Percentiles rank a stretch among this genome's conserved stretches.
phyloP scores from a whole-genome alignment of 2,113 vertebrate genomes.

The Proteles cristata region DNA sequence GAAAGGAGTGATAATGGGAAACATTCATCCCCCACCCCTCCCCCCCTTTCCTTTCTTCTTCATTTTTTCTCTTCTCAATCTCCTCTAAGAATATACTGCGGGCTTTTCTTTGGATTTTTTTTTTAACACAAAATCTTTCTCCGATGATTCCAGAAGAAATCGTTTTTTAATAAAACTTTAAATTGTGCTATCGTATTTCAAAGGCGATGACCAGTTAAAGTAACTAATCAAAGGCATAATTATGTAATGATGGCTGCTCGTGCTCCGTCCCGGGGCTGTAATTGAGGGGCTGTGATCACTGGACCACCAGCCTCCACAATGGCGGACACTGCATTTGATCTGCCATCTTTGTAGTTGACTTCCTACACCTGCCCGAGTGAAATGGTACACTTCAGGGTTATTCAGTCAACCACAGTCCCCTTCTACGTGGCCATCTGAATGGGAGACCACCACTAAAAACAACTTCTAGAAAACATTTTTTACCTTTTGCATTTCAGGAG shows the following conservation, averaged over 20 bases:
- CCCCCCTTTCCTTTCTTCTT: not conserved
- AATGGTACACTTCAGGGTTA: slow-evolving; percentile 22
- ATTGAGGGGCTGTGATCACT: slow-evolving; percentile 88
- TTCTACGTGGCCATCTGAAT: not conserved
- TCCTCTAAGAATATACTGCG: slow-evolving; percentile 76
- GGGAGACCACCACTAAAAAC: not conserved
- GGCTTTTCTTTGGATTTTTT: slow-evolving; percentile 63
- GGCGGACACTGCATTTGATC: slow-evolving; percentile 75
- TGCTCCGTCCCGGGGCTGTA: slow-evolving; percentile 73
- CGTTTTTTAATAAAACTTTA: slow-evolving; percentile 87
- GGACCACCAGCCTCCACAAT: slow-evolving; percentile 83
- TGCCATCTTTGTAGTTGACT: slow-evolving; percentile 47
- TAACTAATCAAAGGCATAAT: slow-evolving; percentile 89
- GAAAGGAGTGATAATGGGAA: slow-evolving; percentile 80
- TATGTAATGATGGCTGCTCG: slow-evolving; percentile 85
- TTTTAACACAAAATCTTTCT: slow-evolving; percentile 80
- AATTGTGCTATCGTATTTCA: slow-evolving; percentile 90
- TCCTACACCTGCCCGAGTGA: slow-evolving; percentile 8
- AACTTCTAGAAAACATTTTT: not conserved
- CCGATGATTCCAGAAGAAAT: slow-evolving; percentile 82
- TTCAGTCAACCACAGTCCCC: not conserved
- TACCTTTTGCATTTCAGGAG: not conserved
- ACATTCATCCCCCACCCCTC: slow-evolving; percentile 45
- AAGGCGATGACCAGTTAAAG: slow-evolving; percentile 85
- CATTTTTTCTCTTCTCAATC: slow-evolving; percentile 67